Evolutionary conservation across 2,888 invertebrate species (phyloP).

Genomic region (Melieria omissa): DNA sequence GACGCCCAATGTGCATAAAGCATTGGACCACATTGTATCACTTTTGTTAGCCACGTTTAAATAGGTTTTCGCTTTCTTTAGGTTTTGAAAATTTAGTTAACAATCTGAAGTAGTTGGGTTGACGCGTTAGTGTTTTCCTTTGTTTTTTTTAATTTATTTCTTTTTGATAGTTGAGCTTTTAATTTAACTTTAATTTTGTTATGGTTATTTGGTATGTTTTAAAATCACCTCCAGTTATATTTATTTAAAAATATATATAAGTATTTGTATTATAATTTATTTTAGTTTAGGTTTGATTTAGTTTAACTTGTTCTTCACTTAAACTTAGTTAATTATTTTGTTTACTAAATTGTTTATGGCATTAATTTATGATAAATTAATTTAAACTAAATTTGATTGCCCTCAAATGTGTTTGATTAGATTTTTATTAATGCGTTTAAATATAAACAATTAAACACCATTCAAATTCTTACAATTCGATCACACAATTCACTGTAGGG

Average conservation of each 20-base stretch:
- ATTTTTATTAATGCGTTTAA: background rate
- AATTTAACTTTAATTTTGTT: background rate
- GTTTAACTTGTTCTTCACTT: constrained; percentile 11
- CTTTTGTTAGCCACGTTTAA: constrained; percentile 61
- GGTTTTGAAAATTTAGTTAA: constrained; percentile 12
- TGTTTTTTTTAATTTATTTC: constrained; percentile 28
- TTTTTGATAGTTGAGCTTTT: constrained; percentile 15
- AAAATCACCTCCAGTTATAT: too few species aligned
- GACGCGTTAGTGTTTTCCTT: constrained; percentile 39
- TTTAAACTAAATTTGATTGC: constrained; percentile 34
- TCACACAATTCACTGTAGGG: constrained; percentile 25
- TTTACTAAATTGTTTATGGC: constrained; percentile 3
- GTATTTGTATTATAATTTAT: background rate
- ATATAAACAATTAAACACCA: constrained; percentile 16
- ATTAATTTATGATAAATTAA: constrained; percentile 26
- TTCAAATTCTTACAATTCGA: constrained; percentile 19
- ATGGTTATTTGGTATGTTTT: constrained; percentile 1
- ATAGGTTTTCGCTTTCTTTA: background rate
- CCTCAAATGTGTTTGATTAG: constrained; percentile 25
- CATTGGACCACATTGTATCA: constrained; percentile 67
- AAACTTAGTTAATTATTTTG: constrained; percentile 1
- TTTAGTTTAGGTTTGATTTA: constrained; percentile 9
- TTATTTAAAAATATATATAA: too few species aligned
- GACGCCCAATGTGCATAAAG: constrained; percentile 67
- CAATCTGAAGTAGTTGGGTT: constrained; percentile 40